Conservation (phyloP, 2,113 vertebrate genomes). For the Passerina amoena region DNA sequence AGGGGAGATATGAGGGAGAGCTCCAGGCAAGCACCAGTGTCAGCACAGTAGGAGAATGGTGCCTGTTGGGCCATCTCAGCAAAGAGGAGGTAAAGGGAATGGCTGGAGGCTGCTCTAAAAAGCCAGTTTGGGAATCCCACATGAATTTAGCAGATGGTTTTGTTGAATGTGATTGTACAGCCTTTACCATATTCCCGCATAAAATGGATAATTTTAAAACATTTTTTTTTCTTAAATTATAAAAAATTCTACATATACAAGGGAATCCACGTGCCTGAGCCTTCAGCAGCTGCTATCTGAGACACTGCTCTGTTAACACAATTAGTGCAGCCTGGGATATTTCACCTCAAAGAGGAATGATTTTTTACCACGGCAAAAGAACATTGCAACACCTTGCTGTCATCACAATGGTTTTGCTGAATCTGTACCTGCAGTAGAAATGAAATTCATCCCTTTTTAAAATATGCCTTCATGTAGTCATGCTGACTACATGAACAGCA, state of each 20-base stretch:
- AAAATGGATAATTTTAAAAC: not conserved
- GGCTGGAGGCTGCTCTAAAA: not conserved
- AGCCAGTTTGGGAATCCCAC: not conserved
- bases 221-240: not conserved
- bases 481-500: not conserved
- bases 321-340: not conserved
- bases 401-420: not conserved
- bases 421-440: not conserved
- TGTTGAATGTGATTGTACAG: rapidly evolving
- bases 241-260: not conserved
- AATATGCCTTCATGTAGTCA: not conserved
- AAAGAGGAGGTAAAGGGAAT: not conserved
- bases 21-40: rapidly evolving
- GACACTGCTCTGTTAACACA: not conserved
- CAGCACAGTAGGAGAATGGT: not conserved
- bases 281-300: not conserved
- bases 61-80: not conserved
- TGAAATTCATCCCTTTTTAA: not conserved
- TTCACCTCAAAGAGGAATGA: not conserved
- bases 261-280: not conserved
- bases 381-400: not conserved
- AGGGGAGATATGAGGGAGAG: not conserved
- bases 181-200: not conserved
- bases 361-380: not conserved
- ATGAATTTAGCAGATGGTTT: not conserved